Evolutionary conservation across 2,797 vertebrate species (phyloP).

Genomic region (Eospalax fontanierii): DNA sequence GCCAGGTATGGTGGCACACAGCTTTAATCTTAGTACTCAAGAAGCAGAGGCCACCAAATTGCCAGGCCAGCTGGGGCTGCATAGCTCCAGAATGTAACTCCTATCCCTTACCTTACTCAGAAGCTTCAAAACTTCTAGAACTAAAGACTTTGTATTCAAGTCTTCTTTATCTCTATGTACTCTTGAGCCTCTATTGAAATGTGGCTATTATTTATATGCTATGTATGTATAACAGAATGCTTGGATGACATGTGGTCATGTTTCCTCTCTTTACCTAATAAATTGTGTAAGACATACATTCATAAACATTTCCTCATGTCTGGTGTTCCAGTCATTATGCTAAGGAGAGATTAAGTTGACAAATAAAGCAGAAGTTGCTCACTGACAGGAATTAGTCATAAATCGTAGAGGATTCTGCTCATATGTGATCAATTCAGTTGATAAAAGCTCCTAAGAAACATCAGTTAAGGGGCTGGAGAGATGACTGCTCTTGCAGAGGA

Average conservation of each 20-base stretch:
- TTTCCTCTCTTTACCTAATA: neutral
- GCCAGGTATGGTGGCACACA: no score
- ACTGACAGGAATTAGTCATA: neutral
- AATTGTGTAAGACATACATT: slow-evolving; percentile 13
- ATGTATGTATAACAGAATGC: neutral
- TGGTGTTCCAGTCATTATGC: neutral
- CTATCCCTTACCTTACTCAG: neutral
- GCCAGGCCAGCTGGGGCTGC: no score
- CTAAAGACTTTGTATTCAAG: slow-evolving; percentile 21
- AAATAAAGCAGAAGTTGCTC: slow-evolving; percentile 18
- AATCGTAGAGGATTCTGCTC: neutral
- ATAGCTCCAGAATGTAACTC: neutral
- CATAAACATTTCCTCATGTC: neutral
- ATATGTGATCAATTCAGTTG: slow-evolving; percentile 30
- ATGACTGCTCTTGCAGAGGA: no score
- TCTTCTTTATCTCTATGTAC: neutral
- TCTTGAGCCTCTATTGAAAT: neutral
- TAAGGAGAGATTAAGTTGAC: neutral
- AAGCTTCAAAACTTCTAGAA: neutral
- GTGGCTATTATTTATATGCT: neutral
- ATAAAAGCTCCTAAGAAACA: neutral
- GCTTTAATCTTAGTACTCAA: no score
- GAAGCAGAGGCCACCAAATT: no score
- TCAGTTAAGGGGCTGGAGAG: no score
- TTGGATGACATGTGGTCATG: neutral